phyloP scores from a whole-genome alignment of 2,797 vertebrate species.

The Cichlasoma orientale region DNA sequence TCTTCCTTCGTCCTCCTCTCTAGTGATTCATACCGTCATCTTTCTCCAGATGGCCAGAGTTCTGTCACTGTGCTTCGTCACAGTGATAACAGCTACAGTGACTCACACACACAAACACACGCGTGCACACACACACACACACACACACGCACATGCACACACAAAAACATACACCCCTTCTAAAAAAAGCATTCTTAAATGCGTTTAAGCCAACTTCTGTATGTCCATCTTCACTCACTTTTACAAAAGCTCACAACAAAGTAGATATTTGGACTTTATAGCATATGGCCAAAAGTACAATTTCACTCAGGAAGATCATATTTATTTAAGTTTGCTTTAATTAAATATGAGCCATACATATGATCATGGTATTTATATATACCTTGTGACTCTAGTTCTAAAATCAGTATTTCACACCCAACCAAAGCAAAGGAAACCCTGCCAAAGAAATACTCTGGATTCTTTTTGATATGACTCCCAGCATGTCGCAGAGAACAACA shows the following conservation, averaged over 20 bases:
- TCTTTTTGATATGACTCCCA: conserved; percentile 17
- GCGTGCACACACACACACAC: conserved; percentile 16
- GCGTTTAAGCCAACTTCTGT: background rate
- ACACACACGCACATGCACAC: background rate
- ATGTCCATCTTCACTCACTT: background rate
- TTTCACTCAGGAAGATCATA: background rate
- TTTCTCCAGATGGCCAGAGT: conserved; percentile 75
- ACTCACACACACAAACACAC: conserved; percentile 22
- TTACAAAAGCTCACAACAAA: conserved; percentile 9
- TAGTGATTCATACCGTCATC: conserved; percentile 73
- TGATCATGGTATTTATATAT: background rate
- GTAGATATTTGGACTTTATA: background rate
- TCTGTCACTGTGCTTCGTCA: conserved; percentile 70
- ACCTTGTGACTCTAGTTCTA: background rate
- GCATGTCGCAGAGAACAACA: background rate
- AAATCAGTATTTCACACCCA: conserved; percentile 17
- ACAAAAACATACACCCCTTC: conserved; percentile 2
- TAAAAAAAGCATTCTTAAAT: background rate
- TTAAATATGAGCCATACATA: background rate
- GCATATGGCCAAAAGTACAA: background rate
- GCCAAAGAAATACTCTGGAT: background rate
- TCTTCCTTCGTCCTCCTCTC: conserved; percentile 38
- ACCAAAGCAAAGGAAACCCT: background rate
- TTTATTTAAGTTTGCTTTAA: background rate
- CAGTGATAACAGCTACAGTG: conserved; percentile 54